These are phyloP conservation scores for Trichechus manatus DNA, from an alignment of 2,113 vertebrate genomes.

Conservation along the genomic window DNA sequence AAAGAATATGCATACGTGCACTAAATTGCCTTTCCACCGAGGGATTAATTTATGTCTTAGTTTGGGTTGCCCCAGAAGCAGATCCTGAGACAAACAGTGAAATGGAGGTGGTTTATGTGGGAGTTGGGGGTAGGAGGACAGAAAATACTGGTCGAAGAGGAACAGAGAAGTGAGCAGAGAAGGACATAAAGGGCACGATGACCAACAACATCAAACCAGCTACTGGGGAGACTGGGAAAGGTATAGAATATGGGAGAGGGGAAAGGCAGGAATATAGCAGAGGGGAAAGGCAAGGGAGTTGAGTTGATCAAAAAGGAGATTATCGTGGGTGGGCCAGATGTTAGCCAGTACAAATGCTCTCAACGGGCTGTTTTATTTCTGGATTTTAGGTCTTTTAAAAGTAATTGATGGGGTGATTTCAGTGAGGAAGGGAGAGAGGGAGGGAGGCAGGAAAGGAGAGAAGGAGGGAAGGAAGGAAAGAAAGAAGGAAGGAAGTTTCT, in stretches of 20 bases:
- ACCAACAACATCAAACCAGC: background rate
- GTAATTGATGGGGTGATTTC: no score
- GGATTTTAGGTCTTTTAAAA: no score
- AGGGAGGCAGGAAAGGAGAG: background rate
- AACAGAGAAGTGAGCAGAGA: background rate
- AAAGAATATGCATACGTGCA: conserved; percentile 46
- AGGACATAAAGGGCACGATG: background rate
- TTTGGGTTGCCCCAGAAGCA: conserved; percentile 65
- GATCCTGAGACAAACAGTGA: conserved; percentile 54
- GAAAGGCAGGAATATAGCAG: no score
- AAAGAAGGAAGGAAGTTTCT: background rate
- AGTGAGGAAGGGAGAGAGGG: no score
- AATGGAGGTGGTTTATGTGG: conserved; percentile 14
- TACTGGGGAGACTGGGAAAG: background rate
- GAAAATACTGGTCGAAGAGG: background rate
- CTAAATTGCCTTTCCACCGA: conserved; percentile 60
- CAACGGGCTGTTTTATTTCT: no score
- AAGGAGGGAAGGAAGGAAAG: no score
- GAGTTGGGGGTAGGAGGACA: background rate
- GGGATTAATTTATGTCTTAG: conserved; percentile 65
- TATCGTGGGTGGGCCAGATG: no score
- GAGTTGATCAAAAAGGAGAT: no score
- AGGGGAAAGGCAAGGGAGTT: background rate
- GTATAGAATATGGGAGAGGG: background rate
- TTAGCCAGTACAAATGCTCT: no score